Conservation (phyloP, 2,797 vertebrate genomes). For the Denticeps clupeoides region DNA sequence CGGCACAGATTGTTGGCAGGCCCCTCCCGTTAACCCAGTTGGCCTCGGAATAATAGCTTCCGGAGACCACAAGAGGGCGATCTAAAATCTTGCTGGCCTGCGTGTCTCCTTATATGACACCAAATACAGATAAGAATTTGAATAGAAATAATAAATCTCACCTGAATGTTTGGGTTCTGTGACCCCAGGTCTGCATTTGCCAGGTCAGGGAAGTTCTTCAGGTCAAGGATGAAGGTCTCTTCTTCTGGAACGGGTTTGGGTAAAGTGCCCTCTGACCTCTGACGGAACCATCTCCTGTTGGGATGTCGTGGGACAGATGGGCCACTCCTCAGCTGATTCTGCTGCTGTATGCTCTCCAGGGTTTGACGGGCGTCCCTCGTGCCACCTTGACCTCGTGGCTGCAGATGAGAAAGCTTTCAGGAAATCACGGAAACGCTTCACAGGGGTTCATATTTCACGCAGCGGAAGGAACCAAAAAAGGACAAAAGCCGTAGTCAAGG, state of each 20-base stretch:
- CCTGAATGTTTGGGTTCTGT: slow-evolving; percentile 80
- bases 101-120: too few relatives aligned
- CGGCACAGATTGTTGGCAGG: too few relatives aligned
- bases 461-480: not conserved
- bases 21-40: too few relatives aligned
- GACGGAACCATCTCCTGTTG: slow-evolving; percentile 41
- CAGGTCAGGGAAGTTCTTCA: slow-evolving; percentile 70
- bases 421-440: too few relatives aligned
- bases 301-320: slow-evolving; percentile 32
- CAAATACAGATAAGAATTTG: not conserved
- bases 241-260: slow-evolving; percentile 28
- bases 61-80: too few relatives aligned
- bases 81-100: too few relatives aligned
- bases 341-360: slow-evolving; percentile 28
- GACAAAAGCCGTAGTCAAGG: not conserved
- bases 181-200: slow-evolving; percentile 63
- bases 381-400: slow-evolving; percentile 40
- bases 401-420: too few relatives aligned
- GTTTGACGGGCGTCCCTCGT: slow-evolving; percentile 23
- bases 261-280: slow-evolving; percentile 29
- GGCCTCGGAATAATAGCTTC: too few relatives aligned
- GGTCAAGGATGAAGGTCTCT: slow-evolving; percentile 63
- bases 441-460: not conserved
- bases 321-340: slow-evolving; percentile 46
- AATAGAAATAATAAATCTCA: slow-evolving; percentile 32